Evolutionary conservation across 1,140 invertebrate genomes (phyloP).

Genomic region (Pseudomyrmex sp.): DNA sequence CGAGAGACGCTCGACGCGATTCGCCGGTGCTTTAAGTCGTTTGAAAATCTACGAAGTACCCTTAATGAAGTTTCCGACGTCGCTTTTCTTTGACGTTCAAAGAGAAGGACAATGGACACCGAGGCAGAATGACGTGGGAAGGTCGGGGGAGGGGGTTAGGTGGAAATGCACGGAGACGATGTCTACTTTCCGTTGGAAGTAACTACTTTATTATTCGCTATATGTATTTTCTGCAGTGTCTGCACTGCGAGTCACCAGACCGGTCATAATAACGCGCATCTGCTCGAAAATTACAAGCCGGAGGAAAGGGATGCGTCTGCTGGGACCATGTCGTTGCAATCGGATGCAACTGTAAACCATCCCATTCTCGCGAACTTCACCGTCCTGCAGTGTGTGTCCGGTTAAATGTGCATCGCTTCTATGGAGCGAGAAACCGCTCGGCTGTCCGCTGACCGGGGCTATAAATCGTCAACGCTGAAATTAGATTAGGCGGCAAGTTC

Average conservation of each 20-base stretch:
- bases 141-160: not conserved
- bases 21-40: slow-evolving; percentile 50
- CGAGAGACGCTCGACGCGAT: slow-evolving; percentile 39
- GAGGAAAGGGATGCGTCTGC: slow-evolving; percentile 30
- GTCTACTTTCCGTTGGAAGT: not conserved
- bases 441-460: slow-evolving; percentile 1
- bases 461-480: slow-evolving; percentile 57
- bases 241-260: not conserved
- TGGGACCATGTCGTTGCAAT: not conserved
- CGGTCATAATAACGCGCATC: slow-evolving; percentile 36
- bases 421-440: slow-evolving; percentile 53
- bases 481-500: slow-evolving; percentile 54
- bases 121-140: not conserved
- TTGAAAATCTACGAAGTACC: slow-evolving; percentile 59
- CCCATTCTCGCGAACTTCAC: slow-evolving; percentile 41
- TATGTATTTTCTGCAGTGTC: not conserved
- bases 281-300: slow-evolving; percentile 59
- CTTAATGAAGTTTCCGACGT: slow-evolving; percentile 54
- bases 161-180: too few relatives aligned
- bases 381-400: slow-evolving; percentile 51
- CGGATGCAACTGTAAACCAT: slow-evolving; percentile 32
- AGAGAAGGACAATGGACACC: slow-evolving; percentile 41
- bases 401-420: slow-evolving; percentile 49
- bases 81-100: slow-evolving; percentile 32
- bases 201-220: not conserved